Percentiles rank a stretch among this genome's conserved stretches.
Conservation (phyloP, 2,888 invertebrate species). For the Leptopilina myrica region DNA sequence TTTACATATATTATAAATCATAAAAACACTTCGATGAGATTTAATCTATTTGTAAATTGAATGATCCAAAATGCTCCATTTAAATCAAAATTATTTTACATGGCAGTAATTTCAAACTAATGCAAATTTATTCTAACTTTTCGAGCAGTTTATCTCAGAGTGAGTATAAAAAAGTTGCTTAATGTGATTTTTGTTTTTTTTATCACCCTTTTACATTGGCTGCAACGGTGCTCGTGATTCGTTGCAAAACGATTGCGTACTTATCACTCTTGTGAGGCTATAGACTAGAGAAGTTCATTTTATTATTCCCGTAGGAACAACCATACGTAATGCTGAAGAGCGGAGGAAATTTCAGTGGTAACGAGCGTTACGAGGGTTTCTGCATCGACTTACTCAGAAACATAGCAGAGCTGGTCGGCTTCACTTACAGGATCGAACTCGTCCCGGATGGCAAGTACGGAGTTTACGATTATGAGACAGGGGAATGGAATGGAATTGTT, state of each 20-base stretch:
- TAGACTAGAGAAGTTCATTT: conserved; percentile 58
- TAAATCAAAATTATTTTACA: no score
- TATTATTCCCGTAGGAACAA: conserved; percentile 77
- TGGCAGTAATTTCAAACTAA: no score
- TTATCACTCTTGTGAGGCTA: not conserved
- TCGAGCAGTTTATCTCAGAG: no score
- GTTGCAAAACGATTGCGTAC: conserved; percentile 23
- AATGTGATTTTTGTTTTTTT: not conserved
- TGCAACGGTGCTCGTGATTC: conserved; percentile 17
- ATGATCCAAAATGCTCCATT: no score
- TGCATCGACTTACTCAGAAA: conserved; percentile 84
- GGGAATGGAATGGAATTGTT: conserved; percentile 86
- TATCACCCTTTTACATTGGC: not conserved
- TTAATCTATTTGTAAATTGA: no score
- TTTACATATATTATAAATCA: no score
- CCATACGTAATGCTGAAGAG: conserved; percentile 80
- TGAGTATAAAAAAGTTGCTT: no score
- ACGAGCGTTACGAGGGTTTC: conserved; percentile 85
- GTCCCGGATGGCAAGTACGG: conserved; percentile 85
- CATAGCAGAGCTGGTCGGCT: conserved; percentile 82
- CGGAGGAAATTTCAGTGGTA: conserved; percentile 79
- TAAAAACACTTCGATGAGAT: no score
- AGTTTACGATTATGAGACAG: conserved; percentile 84
- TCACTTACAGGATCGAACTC: conserved; percentile 82
- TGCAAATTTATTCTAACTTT: no score